These are phyloP conservation scores for Antennarius striatus DNA, from an alignment of 2,113 vertebrate genomes.

Conservation along the genomic window DNA sequence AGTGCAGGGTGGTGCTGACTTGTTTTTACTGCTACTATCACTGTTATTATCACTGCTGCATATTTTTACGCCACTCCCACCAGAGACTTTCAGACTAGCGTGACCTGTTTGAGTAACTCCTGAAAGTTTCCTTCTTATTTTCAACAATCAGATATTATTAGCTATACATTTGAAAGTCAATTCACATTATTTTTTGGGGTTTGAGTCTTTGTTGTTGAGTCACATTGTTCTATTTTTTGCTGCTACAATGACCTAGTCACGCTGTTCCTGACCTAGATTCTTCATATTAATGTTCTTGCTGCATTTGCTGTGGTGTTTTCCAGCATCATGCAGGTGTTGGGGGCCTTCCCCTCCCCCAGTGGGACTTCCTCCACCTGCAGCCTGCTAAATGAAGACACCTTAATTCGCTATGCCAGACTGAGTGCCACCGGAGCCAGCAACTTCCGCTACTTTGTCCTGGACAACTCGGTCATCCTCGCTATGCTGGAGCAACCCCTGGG, in stretches of 20 bases:
- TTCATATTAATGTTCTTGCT: slow-evolving; percentile 8
- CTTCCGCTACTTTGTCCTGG: slow-evolving; percentile 95
- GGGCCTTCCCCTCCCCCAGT: slow-evolving; percentile 94
- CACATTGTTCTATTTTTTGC: neutral
- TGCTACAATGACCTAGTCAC: neutral
- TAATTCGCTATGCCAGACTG: slow-evolving; percentile 92
- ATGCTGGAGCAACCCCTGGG: slow-evolving; percentile 97
- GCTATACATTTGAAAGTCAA: neutral
- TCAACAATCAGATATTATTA: neutral
- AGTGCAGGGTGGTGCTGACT: neutral
- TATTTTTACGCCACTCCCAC: too few species aligned
- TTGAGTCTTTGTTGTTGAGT: neutral
- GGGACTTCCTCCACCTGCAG: slow-evolving; percentile 96
- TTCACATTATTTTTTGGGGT: neutral
- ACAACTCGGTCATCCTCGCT: slow-evolving; percentile 94
- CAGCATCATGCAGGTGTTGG: slow-evolving; percentile 96
- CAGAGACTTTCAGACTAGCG: neutral
- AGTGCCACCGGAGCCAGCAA: slow-evolving; percentile 88
- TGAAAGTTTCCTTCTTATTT: neutral
- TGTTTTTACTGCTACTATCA: too few species aligned
- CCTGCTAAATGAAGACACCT: slow-evolving; percentile 92
- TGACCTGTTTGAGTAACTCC: neutral
- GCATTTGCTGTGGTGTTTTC: slow-evolving; percentile 38
- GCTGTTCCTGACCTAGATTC: slow-evolving; percentile 29
- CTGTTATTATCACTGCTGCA: too few species aligned